Evolutionary conservation across 1,140 invertebrate species (phyloP), one percentile per base, ranked within the genome.

Genomic region (Branchinecta lindahli): DNA sequence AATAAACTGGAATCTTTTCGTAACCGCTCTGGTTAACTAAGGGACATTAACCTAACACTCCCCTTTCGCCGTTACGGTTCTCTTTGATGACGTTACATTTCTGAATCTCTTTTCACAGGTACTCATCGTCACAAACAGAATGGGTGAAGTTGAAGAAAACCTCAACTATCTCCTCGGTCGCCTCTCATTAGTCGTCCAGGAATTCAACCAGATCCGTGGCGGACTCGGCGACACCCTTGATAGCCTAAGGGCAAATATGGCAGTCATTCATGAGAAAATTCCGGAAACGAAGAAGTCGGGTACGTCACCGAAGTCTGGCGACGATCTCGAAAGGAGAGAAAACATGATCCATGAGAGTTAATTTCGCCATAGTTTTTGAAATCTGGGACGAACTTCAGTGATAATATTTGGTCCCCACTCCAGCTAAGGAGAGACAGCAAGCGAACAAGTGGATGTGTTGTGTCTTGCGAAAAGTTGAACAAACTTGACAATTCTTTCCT

Each of bases 101-200:
- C 2, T 33, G 33, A 33, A 33, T 33, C 70, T 68, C 3, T 67
- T 45, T 33, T 45, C 68, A 45, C 46, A 45, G 45, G n/a, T 45
- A 45, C 47, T 72, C 46, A 47, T 46, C 46, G 91, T 92, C 74
- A 90, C 87, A n/a, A 84, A 84, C 72, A 84, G 87, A 66, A 90
- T 92, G 83, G 76, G 81, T 0, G 89, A 91, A 77, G 87, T 94
- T 8, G 88, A 91, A 73, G 84, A 87, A 68, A 92, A 93, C 77
- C 80, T 94, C 45, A 94, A 94, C 78, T 92, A 87, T 76, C 80
- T 92, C 45, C 77, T 94, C 68, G 91, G 91, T 7, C 81, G 87
- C 69, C 77, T 94, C 45, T 88, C 87, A 0, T 78, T 93, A 0
- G 87, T 92, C 9, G 89, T 89, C 0, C 87, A 90, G 73, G 91